phyloP scores from a whole-genome alignment of 2,888 invertebrate species.

The Rhopalosiphum nymphaeae region DNA sequence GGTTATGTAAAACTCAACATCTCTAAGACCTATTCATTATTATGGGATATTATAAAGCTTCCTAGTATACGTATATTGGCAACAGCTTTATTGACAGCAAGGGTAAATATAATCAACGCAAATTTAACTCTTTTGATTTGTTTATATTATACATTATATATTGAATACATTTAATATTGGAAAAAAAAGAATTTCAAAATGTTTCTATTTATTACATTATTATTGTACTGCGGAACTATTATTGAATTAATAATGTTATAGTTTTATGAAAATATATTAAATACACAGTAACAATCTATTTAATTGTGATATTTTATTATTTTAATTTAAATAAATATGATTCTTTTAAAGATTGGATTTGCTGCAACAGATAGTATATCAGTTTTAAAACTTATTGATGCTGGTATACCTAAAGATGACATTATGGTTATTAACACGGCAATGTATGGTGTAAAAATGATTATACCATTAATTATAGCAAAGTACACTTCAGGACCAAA shows the following conservation, averaged over 20 bases:
- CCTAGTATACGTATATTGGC: slow-evolving; percentile 85
- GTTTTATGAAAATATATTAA: neutral
- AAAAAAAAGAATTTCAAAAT: neutral
- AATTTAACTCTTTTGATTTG: neutral
- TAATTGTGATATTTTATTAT: neutral
- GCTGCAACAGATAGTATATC: slow-evolving; percentile 9
- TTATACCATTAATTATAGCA: neutral
- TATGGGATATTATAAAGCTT: slow-evolving; percentile 86
- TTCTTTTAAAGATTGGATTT: slow-evolving; percentile 4
- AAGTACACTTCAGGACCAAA: slow-evolving; percentile 36
- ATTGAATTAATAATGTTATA: neutral
- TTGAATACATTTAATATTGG: too few species aligned
- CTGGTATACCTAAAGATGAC: slow-evolving; percentile 20
- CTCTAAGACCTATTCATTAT: slow-evolving; percentile 83
- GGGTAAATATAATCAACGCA: slow-evolving; percentile 47
- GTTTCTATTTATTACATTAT: neutral
- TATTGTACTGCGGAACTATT: neutral
- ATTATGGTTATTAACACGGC: neutral
- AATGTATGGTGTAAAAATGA: slow-evolving; percentile 10
- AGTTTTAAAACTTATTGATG: slow-evolving; percentile 15
- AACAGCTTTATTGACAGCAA: slow-evolving; percentile 84
- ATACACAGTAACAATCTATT: neutral
- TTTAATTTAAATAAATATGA: neutral
- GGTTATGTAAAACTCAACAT: slow-evolving; percentile 63
- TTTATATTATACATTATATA: neutral